phyloP scores from a whole-genome alignment of 2,113 vertebrate species.

The Carassius gibelio region DNA sequence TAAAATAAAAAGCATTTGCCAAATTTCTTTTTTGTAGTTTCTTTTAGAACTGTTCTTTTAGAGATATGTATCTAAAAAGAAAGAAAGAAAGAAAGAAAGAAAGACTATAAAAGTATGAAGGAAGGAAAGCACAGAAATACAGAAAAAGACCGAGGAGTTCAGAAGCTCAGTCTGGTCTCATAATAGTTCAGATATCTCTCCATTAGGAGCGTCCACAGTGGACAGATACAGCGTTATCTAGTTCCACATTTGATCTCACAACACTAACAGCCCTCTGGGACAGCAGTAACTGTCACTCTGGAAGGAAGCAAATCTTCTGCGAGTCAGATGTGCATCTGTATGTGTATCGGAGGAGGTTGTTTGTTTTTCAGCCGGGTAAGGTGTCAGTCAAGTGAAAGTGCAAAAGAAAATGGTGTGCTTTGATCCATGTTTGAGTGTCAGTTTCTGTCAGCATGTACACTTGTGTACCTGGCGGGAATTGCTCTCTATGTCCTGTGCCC shows the following conservation, averaged over 20 bases:
- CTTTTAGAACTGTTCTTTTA: not conserved
- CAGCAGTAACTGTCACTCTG: slow-evolving; percentile 7
- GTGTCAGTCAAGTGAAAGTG: not conserved
- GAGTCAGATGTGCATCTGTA: slow-evolving; percentile 16
- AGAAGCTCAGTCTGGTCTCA: not conserved
- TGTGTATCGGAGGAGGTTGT: slow-evolving; percentile 8
- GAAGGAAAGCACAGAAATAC: too few species aligned
- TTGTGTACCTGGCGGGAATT: slow-evolving; percentile 85
- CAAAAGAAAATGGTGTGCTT: not conserved
- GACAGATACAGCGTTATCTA: slow-evolving; percentile 39
- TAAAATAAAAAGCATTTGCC: not conserved
- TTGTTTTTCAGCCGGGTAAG: slow-evolving; percentile 12
- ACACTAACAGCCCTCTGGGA: slow-evolving; percentile 4
- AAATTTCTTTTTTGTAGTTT: not conserved
- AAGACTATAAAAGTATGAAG: not conserved
- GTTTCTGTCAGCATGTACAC: not conserved
- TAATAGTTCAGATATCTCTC: not conserved
- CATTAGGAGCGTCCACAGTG: not conserved
- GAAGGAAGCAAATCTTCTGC: not conserved
- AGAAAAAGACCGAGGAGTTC: not conserved
- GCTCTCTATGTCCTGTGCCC: slow-evolving; percentile 89
- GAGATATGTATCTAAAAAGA: too few species aligned
- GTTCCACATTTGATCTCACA: not conserved
- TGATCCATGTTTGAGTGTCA: not conserved
- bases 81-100: too few species aligned